Base-by-base conservation (phyloP, 1,140 invertebrate genomes). In the Drosophila kikkawai region DNA sequence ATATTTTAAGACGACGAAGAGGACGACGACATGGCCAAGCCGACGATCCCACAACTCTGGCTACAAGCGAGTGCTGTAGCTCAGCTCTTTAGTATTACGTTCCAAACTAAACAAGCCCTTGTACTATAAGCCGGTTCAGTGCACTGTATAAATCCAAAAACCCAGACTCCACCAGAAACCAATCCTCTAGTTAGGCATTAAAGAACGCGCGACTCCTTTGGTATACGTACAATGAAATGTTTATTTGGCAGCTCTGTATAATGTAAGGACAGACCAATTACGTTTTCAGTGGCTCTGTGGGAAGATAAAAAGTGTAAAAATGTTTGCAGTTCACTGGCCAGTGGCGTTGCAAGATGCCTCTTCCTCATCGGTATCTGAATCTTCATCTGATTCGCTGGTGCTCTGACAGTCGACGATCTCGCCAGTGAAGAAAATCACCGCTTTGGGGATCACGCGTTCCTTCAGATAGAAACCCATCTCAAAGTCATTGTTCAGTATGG, bases 381-480 rank as follows among this genome's bases (percentile, higher is more conserved):
- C 50, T 4, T 51, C 50, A 4, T 17, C 42, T 3, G 88, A 81
- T 0, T 77, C 79, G 34, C 80, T 82, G 7, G 83, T 56, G 69
- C 80, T 91, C 55, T 88, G 79, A 44, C 95, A 95, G 70, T 96
- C 95, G 34, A 95, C 92, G 22, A 94, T 95, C 91, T 96, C 95
- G 4, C 95, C 97, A 74, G 97, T 98, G 83, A 95, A 98, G 90
- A 97, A 98, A 1, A 98, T 93, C 11, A 98, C 95, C 70, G 97
- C 97, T 81, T 96, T 94, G 17, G 97, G 97, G 57, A 98, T 95
- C 63, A 98, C 95, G 58, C 96, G 94, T 83, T 98, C 97, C 81
- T 97, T 95, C 44, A 98, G 96, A 90, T 98, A 98, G 93, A 98
- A 97, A 32, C 97, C 97, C 91, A 98, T 96, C 93, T 98, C 97